Evolutionary conservation across 2,888 invertebrate species (phyloP).

Genomic region (Hirudinaria manillensis): DNA sequence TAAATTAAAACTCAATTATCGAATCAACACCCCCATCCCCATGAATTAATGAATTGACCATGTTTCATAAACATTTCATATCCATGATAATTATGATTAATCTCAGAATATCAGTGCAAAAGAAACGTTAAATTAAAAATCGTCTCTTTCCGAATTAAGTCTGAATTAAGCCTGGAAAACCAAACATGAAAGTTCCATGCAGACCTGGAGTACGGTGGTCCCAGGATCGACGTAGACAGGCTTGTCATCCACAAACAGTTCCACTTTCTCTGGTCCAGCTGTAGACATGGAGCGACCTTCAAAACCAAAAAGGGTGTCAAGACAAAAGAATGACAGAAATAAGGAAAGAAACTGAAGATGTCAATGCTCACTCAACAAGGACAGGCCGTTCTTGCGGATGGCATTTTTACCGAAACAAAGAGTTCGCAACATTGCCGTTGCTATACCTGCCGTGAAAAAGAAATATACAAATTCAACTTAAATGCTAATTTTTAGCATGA

Average conservation of each 20-base stretch:
- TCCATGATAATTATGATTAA: too few relatives aligned
- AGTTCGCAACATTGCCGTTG: slow-evolving; percentile 23
- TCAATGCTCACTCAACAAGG: slow-evolving; percentile 16
- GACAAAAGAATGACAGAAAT: background rate
- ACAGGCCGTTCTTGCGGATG: slow-evolving; percentile 18
- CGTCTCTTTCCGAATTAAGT: background rate
- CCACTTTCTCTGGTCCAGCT: slow-evolving; percentile 56
- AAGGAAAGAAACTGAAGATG: background rate
- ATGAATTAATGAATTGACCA: slow-evolving; percentile 49
- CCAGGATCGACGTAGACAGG: slow-evolving; percentile 88
- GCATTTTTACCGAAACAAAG: slow-evolving; percentile 22
- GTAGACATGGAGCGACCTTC: slow-evolving; percentile 5
- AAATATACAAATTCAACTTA: background rate
- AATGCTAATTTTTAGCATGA: background rate
- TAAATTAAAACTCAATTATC: too few relatives aligned
- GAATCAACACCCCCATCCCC: too few relatives aligned
- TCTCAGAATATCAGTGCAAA: too few relatives aligned
- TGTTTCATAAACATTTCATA: too few relatives aligned
- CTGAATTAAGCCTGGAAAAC: background rate
- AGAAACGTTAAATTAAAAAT: too few relatives aligned
- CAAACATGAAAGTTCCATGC: background rate
- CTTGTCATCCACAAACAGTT: slow-evolving; percentile 94
- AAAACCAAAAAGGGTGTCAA: background rate
- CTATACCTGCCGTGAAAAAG: slow-evolving; percentile 1
- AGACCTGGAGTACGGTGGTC: slow-evolving; percentile 88